Base-by-base conservation (phyloP, 2,113 vertebrate species). In the Jacana jacana region DNA sequence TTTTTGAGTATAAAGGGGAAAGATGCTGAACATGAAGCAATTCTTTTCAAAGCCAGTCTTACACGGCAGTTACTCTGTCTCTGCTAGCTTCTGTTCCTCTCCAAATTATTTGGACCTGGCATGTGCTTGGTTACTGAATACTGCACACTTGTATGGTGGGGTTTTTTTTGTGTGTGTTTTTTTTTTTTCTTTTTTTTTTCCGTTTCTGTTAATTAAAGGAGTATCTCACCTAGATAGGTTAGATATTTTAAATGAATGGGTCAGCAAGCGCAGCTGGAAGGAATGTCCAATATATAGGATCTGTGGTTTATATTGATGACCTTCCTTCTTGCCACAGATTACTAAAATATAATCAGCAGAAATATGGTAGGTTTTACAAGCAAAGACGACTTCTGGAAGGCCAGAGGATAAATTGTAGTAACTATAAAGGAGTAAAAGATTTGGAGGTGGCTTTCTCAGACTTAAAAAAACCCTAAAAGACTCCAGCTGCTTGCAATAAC, bases 261-360 rank as follows among this genome's bases (percentile, higher is more conserved):
- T 95, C 84, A 97, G 87, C 78, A 83, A 91, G 77, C 89, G 75
- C 77, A 91, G 92, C 91, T 72, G 95, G 68, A 72, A 90, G 90
- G 95, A 94, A 91, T 78, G 95, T 97, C 86, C 93, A 66, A 83
- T 91, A 72, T 65, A 90, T 78, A 92, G 76, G 69, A 33, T 61
- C 86, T 92, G 52, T 95, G 91, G 91, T 97, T 97, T 96, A 91
- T 95, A 96, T 84, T 95, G 93, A 94, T 95, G 89, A 97, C 92
- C 96, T 97, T 96, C 95, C 40, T 88, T 83, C 82, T 96, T 94
- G 72, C 63, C 73, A 61, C 91, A 84, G 64, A 96, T 96, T 95
- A 93, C 91, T 94, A 91, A 92, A 95, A 93, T 73, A 73, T 27
- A 92, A 87, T 95, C 73, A 82, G 81, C 84, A 94, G 92, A 92